Evolutionary conservation across 92 coral and sea anemone species (phyloP), one percentile per base, ranked within the genome.

Genomic region (Pocillopora grandis): DNA sequence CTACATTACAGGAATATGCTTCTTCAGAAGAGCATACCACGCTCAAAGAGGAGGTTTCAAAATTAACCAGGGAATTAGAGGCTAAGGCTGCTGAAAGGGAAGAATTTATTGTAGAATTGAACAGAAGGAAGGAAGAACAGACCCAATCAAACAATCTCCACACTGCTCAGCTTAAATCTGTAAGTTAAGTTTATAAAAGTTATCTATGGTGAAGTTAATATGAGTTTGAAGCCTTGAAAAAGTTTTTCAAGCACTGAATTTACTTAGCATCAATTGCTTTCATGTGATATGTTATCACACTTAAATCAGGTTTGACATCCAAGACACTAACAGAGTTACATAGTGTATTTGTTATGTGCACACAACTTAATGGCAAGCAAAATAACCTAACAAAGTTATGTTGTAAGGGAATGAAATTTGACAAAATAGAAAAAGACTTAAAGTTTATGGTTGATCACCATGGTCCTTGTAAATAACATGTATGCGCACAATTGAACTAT

Each of bases 31-130:
- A 83, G 52, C 27, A 62, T 12, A 18, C 48, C 14, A 69, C 14
- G 59, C 76, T 80, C 58, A 57, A 21, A 60, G 79, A 75, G 12
- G 68, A 58, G 36, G 8, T 0, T 16, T 36, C 13, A 11, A 70
- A 57, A 58, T 13, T 58, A 20, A n/a, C 2, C 9, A 72, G 79
- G 16, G 89, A 69, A 69, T 17, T 78, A n/a, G 69, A 77, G 58
- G n/a, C 79, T 19, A 72, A 62, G 71, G 42, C 36, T 67, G 21
- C 87, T 13, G 90, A 86, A 36, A 73, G 1, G 37, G 84, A 88
- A 20, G 67, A 76, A 0, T 48, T 82, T 16, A 74, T 14, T n/a
- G 87, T 81, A 13, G 87, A 89, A 76, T 67, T 75, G 31, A 77
- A 80, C 10, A 69, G 69, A 21, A 49, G 71, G 64, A 56, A 66